Conservation (phyloP, 2,888 invertebrate species). For the Phortica okadai region DNA sequence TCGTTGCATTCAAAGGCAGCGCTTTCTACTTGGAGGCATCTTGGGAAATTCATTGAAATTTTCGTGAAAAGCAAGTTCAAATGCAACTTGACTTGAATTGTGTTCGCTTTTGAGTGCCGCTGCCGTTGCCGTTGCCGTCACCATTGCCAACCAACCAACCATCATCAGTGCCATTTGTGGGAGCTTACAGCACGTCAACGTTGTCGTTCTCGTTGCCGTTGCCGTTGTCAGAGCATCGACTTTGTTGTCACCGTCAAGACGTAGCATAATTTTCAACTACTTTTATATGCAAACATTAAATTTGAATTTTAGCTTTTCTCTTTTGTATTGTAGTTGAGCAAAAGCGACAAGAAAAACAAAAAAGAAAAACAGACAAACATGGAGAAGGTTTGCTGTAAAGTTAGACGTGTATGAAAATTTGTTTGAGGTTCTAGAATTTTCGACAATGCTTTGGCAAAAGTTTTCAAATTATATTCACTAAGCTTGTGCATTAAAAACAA, state of each 20-base stretch:
- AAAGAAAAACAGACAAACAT: too few relatives aligned
- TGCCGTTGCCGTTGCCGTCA: neutral
- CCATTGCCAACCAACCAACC: slow-evolving; percentile 17
- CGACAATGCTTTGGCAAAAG: too few relatives aligned
- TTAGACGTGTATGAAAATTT: too few relatives aligned
- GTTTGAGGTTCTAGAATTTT: too few relatives aligned
- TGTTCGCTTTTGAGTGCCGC: slow-evolving; percentile 7
- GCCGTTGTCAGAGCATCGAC: neutral
- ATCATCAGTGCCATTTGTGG: neutral
- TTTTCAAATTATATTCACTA: too few relatives aligned
- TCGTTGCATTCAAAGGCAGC: too few relatives aligned
- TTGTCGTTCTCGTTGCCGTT: neutral
- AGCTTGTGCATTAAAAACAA: too few relatives aligned
- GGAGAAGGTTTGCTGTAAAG: too few relatives aligned
- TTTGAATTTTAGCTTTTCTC: slow-evolving; percentile 28
- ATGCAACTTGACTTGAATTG: slow-evolving; percentile 38
- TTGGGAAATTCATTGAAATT: slow-evolving; percentile 22
- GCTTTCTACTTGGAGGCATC: neutral
- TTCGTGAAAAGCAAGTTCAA: neutral
- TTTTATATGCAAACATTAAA: slow-evolving; percentile 35
- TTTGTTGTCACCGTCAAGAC: neutral
- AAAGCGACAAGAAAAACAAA: too few relatives aligned
- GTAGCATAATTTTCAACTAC: slow-evolving; percentile 17
- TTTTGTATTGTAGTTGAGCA: neutral
- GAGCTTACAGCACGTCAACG: too few relatives aligned